Base-by-base conservation (phyloP, 2,113 vertebrate genomes). In the Triplophysa rosa region DNA sequence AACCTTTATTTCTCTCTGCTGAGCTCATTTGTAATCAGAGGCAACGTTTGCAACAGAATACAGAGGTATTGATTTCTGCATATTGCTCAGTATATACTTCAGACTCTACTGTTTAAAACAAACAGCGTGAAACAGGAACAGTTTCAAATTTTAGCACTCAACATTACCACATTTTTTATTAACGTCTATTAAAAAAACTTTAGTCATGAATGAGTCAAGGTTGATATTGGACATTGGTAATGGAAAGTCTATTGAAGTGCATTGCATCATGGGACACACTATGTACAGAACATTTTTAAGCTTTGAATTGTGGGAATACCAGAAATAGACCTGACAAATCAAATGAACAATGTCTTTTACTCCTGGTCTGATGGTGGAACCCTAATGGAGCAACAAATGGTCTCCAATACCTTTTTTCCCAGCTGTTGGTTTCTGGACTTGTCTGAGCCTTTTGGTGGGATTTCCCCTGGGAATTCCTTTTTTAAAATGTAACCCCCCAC, bases 361-460 rank as follows among this genome's bases (percentile, higher is more conserved):
- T 74, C 21, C 56, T 42, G n/a, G 6, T 74, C 14, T 63, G 45
- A 75, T 75, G 23, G 72, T 29, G 23, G 62, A 63, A 42, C 40
- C 24, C 59, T 63, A 63, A 75, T 75, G 59, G 72, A 26, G 72
- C 72, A 75, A 63, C 72, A 75, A 29, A 49, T 75, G 72, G 72
- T 75, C 58, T 75, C 59, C 63, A 47, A 63, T 63, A n/a, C 17
- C 58, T 49, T 73, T 45, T 63, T 75, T 63, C 21, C 9, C 72
- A 75, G 72, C 72, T 75, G 72, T 75, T 29, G 42, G 58, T 49
- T 47, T 63, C 40, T 63, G 21, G 26, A 72, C 54, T 72, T 69
- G 33, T 17, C 70, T 73, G 70, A 58, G 68, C 52, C 54, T 21
- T 72, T 72, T 8, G 14, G n/a, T 23, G 1, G n/a, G 54, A 21